A percentile compares a stretch with the other conserved stretches of the same genome.
These are phyloP conservation scores for Amaurobius ferox DNA, from an alignment of 2,888 invertebrate genomes.

Conservation along the genomic window DNA sequence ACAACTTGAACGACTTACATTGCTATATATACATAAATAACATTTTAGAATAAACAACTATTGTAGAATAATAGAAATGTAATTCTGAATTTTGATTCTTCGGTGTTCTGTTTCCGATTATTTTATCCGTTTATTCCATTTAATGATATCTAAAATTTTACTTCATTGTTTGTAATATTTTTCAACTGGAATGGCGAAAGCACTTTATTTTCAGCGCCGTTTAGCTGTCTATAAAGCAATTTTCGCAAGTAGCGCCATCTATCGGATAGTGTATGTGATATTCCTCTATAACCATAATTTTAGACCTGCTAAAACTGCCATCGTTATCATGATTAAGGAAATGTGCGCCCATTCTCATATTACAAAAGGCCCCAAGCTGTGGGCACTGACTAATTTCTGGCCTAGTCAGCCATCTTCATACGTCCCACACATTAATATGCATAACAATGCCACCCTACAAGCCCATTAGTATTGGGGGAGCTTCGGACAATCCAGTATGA, in stretches of 20 bases:
- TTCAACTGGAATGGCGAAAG: too few relatives aligned
- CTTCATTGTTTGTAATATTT: too few relatives aligned
- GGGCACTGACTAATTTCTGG: constrained; percentile 68
- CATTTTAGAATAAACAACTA: too few relatives aligned
- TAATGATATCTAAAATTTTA: too few relatives aligned
- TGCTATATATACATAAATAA: too few relatives aligned
- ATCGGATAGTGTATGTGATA: background rate
- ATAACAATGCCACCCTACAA: constrained; percentile 63
- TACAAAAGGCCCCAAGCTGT: constrained; percentile 23
- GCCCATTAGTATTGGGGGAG: constrained; percentile 43
- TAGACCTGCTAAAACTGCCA: background rate
- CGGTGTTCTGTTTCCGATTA: too few relatives aligned
- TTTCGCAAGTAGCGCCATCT: background rate
- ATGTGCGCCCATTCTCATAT: background rate
- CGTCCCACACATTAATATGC: constrained; percentile 62
- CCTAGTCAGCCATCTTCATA: constrained; percentile 35
- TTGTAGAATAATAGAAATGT: too few relatives aligned
- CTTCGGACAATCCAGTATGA: constrained; percentile 47
- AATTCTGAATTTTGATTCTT: too few relatives aligned
- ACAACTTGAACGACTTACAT: too few relatives aligned
- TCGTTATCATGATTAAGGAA: background rate
- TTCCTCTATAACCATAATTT: background rate
- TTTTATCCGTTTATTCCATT: too few relatives aligned
- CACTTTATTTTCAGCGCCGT: too few relatives aligned
- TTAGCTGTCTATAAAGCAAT: too few relatives aligned